phyloP scores from a whole-genome alignment of 2,113 vertebrate genomes.

The Phoenicopterus ruber region DNA sequence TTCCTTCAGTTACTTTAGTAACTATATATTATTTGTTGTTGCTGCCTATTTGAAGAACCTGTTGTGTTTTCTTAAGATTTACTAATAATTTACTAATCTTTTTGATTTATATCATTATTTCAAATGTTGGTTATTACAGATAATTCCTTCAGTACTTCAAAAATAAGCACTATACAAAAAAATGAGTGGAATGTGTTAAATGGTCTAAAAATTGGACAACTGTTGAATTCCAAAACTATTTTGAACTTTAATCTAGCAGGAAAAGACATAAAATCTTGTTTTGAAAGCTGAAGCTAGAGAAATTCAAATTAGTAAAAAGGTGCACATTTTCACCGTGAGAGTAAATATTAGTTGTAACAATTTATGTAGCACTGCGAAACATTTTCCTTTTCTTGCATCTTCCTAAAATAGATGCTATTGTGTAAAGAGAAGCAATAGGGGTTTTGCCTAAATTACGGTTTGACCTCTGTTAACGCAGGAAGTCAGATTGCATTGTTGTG shows the following conservation, averaged over 20 bases:
- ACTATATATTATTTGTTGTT: background rate
- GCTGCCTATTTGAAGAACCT: background rate
- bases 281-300: background rate
- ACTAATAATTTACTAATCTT: background rate
- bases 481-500: background rate
- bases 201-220: background rate
- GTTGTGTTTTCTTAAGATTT: background rate
- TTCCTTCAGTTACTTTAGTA: background rate
- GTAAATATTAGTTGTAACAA: background rate
- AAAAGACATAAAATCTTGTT: background rate
- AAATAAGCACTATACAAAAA: background rate
- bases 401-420: background rate
- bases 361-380: background rate
- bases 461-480: background rate
- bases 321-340: background rate
- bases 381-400: background rate
- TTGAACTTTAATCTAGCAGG: background rate
- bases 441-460: background rate
- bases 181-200: background rate
- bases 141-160: background rate
- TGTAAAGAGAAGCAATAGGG: background rate
- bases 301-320: background rate
- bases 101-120: background rate
- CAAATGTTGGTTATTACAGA: background rate
- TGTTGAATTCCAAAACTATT: background rate